A percentile compares a stretch with the other conserved stretches of the same genome.
Evolutionary conservation across 2,797 vertebrate species (phyloP).

Genomic region (Rhinoraja longicauda): DNA sequence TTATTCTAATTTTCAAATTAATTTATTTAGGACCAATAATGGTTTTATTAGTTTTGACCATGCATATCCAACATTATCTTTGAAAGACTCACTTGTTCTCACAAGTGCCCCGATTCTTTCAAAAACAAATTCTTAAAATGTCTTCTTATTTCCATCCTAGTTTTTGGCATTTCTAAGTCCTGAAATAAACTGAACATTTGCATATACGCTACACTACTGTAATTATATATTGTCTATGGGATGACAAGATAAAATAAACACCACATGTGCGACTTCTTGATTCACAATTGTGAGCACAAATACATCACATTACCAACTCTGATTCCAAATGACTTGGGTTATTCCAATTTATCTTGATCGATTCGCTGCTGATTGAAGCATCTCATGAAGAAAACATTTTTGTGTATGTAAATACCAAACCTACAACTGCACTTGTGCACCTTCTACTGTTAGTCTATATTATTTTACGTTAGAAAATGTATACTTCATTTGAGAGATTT

Average conservation of each 20-base stretch:
- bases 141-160: background rate
- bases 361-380: background rate
- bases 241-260: background rate
- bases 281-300: background rate
- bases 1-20: too few relatives aligned
- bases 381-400: background rate
- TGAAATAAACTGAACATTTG: background rate
- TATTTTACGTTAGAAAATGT: background rate
- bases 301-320: background rate
- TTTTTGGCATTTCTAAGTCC: background rate
- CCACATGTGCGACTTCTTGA: background rate
- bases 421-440: background rate
- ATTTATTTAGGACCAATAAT: too few relatives aligned
- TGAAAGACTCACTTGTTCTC: background rate
- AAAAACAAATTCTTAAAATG: background rate
- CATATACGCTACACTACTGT: background rate
- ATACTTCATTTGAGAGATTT: too few relatives aligned
- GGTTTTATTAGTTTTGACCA: too few relatives aligned
- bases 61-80: background rate
- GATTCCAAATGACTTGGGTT: background rate
- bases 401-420: background rate
- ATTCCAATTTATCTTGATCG: background rate
- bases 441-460: background rate
- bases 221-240: too few relatives aligned
- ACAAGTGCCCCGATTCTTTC: background rate